These are phyloP conservation scores for Clunio marinus DNA, from an alignment of 2,888 invertebrate genomes.

Conservation along the genomic window DNA sequence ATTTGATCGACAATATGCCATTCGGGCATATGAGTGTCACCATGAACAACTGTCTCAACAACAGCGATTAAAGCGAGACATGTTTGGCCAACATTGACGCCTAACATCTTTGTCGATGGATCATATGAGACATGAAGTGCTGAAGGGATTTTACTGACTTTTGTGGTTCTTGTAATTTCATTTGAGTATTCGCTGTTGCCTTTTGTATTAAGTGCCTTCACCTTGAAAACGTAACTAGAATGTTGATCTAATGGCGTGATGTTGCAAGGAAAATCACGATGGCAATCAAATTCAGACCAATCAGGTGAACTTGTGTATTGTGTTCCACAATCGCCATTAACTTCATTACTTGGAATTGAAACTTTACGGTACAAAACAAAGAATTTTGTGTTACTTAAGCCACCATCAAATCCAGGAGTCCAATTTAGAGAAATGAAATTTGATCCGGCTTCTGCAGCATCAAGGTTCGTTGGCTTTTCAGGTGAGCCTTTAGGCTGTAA, in stretches of 20 bases:
- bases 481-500: conserved; percentile 85
- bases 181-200: conserved; percentile 84
- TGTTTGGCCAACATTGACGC: conserved; percentile 75
- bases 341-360: conserved; percentile 57
- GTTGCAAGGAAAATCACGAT: conserved; percentile 81
- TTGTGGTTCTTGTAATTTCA: conserved; percentile 74
- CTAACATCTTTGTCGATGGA: conserved; percentile 67
- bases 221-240: conserved; percentile 81
- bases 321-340: conserved; percentile 60
- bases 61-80: conserved; percentile 73
- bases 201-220: conserved; percentile 83
- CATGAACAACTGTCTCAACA: conserved; percentile 65
- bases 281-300: conserved; percentile 83
- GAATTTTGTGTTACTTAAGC: conserved; percentile 79
- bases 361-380: conserved; percentile 77
- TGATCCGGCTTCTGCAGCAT: conserved; percentile 69
- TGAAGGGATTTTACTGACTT: conserved; percentile 76
- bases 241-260: conserved; percentile 81
- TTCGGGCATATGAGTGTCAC: conserved; percentile 55
- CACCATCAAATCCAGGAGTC: conserved; percentile 90
- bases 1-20: conserved; percentile 73
- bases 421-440: conserved; percentile 76
- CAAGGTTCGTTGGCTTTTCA: conserved; percentile 71
- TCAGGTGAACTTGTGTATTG: conserved; percentile 59
- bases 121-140: conserved; percentile 80